Evolutionary conservation across 2,797 vertebrate species (phyloP), one percentile per base, ranked within the genome.

Genomic region (Lates japonicus): DNA sequence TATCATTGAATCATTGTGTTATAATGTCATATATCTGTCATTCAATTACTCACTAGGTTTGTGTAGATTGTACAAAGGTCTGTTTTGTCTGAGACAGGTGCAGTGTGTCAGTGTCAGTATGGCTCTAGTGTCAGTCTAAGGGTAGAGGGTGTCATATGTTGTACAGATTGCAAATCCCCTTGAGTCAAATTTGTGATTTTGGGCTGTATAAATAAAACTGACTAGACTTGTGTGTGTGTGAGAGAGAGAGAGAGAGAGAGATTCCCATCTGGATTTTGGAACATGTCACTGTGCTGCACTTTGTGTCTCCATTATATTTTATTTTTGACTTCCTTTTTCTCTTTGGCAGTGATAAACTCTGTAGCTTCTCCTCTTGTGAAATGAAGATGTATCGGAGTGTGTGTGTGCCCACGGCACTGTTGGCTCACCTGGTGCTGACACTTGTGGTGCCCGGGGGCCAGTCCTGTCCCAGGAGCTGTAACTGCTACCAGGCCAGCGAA

Each of bases 401-500:
- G 87, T 93, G 60, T 87, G 54, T 62, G 69, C 31, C 63, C 7
- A 31, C 22, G 19, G 72, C 82, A 62, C 92, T 96, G 94, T 83
- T 96, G 31, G 31, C 83, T 80, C 92, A 97, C 93, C 84, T 95
- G 41, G 25, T 96, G 80, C 80, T 90, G 12, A 83, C 94, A 65
- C 85, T 84, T 8, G 48, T 81, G 49, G 85, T 89, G 0, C 79
- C 46, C 0, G 46, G 31, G 0, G 61, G 87, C 7, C 72, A 58
- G 54, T 78, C 93, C 46, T 99, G 98, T 67, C 98, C 98, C 17
- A 95, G 91, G 3, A 95, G 94, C 20, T 99, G 98, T 4, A 95
- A 97, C 93, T 99, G 98, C 89, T 98, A 97, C 85, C 94, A 97
- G 37, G 95, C 97, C 79, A 96, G 90, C 3, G 98, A 99, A 84